A percentile compares a stretch with the other conserved stretches of the same genome.
Evolutionary conservation across 2,797 vertebrate genomes (phyloP).

Genomic region (Phyllotis vaccarum): DNA sequence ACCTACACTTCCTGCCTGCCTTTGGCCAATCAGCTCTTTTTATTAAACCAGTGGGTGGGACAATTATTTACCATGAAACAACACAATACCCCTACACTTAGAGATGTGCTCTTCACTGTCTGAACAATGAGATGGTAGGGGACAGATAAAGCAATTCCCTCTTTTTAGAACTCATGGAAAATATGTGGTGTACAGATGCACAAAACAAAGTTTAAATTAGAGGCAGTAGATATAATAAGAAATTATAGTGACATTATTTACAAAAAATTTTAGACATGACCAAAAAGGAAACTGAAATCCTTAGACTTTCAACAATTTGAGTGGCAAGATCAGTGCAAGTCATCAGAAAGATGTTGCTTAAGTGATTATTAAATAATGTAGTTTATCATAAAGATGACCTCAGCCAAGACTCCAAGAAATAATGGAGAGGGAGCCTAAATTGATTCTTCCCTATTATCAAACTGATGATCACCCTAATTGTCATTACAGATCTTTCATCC

Average conservation of each 20-base stretch:
- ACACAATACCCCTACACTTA: no score
- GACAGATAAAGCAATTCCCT: background rate
- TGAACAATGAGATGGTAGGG: background rate
- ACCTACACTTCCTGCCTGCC: no score
- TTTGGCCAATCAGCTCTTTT: no score
- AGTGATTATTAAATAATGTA: background rate
- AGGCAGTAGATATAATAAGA: background rate
- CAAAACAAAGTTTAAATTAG: constrained; percentile 21
- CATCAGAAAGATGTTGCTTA: constrained; percentile 44
- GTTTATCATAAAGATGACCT: background rate
- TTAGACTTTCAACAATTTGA: constrained; percentile 36
- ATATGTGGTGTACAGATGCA: background rate
- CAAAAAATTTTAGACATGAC: constrained; percentile 1
- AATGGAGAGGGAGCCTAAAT: no score
- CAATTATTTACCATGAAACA: no score
- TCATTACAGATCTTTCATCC: no score
- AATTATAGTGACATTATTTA: constrained; percentile 6
- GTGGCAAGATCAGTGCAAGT: constrained; percentile 36
- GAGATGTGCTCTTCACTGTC: background rate
- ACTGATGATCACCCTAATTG: no score
- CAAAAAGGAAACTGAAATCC: background rate
- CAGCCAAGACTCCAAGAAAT: no score
- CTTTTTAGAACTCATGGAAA: constrained; percentile 6
- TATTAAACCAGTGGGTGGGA: no score
- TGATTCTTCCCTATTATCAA: no score